Base-by-base conservation (phyloP, 1,140 invertebrate genomes). In the Aphidius ervi region DNA sequence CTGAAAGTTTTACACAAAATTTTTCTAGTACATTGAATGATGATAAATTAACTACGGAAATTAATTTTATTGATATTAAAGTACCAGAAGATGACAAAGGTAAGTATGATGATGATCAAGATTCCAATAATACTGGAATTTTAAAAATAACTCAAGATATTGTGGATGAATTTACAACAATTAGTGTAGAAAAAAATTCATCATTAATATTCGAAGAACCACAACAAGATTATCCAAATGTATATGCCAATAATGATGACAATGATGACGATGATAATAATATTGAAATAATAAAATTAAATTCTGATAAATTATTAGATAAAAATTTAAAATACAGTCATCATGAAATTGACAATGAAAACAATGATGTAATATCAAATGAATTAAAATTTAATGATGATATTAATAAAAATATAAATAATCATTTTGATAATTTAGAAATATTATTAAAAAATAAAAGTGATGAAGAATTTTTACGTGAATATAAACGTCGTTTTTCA, bases 191-290 rank as follows among this genome's bases (percentile, higher is more conserved):
- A 39, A 9, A 46, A 62, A 52, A 40, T 52, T 53, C 31, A 10
- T 9, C 20, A 37, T 1, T 16, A 9, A 5, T 7, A 8, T 64
- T 67, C 16, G 70, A 78, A 52, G 70, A 75, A 39, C 59, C 68
- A 6, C 74, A 73, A 5, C 65, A 68, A 46, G 73, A 74, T 59
- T 74, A 68, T 47, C 69, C 72, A 40, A 42, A 67, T 20, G 64
- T 62, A 10, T 53, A 69, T 45, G 20, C 41, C 9, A 71, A 75
- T 46, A 66, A 67, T 46, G 70, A 77, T 50, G 68, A 63, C 7
- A 68, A 70, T 3, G 79, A 82, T 37, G 71, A 73, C 58, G 78
- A 83, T 31, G 55, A 82, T 84, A 9, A 68, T 84, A 6, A 75
- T 79, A 50, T 60, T 84, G 6, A 65, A 73, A 31, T 65, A 69